phyloP scores from a whole-genome alignment of 2,888 invertebrate genomes.

The Coelinius sp. region DNA sequence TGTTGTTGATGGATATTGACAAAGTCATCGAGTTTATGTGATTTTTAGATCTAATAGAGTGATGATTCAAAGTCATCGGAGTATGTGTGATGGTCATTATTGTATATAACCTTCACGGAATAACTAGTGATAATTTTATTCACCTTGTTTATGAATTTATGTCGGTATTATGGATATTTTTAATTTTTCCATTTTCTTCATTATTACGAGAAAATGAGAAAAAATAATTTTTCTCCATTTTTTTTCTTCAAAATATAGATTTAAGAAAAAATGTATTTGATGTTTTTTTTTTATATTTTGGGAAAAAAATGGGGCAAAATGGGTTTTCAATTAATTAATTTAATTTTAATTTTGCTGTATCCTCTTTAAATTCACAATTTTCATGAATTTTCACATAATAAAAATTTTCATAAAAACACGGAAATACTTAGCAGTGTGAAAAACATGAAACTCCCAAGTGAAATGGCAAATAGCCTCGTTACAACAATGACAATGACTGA shows the following conservation, averaged over 20 bases:
- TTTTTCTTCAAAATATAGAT: too few relatives aligned
- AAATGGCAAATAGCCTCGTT: constrained; percentile 19
- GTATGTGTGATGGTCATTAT: background rate
- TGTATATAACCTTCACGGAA: background rate
- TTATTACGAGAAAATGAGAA: too few relatives aligned
- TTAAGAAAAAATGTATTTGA: too few relatives aligned
- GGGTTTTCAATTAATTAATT: too few relatives aligned
- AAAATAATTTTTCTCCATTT: too few relatives aligned
- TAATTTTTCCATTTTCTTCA: too few relatives aligned
- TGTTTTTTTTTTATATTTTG: too few relatives aligned
- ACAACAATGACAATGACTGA: constrained; percentile 44
- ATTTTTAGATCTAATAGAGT: background rate
- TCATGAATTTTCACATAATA: background rate
- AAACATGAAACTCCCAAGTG: background rate
- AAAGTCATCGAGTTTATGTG: too few relatives aligned
- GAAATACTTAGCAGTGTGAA: background rate
- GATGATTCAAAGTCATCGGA: background rate
- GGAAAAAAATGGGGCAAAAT: too few relatives aligned
- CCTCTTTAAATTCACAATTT: too few relatives aligned
- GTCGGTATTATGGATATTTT: background rate
- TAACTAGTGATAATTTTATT: background rate
- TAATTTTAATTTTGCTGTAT: too few relatives aligned
- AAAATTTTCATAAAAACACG: background rate
- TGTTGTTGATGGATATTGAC: too few relatives aligned
- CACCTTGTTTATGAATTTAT: background rate